Base-by-base conservation (phyloP, 2,113 vertebrate genomes). In the Tapirus terrestris region DNA sequence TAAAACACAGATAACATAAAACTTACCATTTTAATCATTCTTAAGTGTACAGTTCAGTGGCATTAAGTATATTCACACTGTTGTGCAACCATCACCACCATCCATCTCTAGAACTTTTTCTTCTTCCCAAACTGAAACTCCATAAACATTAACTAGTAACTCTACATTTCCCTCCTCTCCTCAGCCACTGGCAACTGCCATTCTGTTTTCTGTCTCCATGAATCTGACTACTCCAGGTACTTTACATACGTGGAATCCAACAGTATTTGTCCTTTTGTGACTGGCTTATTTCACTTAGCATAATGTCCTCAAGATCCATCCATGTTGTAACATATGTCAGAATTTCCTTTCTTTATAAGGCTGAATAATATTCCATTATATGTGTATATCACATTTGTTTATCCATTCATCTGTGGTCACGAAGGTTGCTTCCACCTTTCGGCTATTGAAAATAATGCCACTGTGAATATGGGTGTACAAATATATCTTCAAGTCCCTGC, bases 1-100 rank as follows among this genome's bases (percentile, higher is more conserved):
- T 58, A 82, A 88, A 48, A 72, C 48, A 63, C 13, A 56, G 61
- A 61, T 45, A 43, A 70, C 39, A 53, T 70, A 82, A 86, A 90
- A 39, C 39, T 70, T 73, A 61, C 6, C 56, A 65, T 73, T 95
- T 97, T 73, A 90, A 72, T 25, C 27, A 84, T 63, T 72, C 72
- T n/a, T 77, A 93, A 67, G 31, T 67, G 6, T 51, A 39, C 16
- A 43, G 29, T 45, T 82, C 39, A 56, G 53, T 31, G 25, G 51
- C 58, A 39, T 21, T 80, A 53, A 81, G 20, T 23, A 36, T 8
- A 53, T 51, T 81, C 25, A 51, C 21, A 82, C 7, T 48, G 1
- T 25, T 27, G 27, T 29, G 12, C 16, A 13, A 7, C 9, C 4
- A 61, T 63, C 14, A 68, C 45, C 72, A 81, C 18, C 23, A 43